Base-by-base conservation (phyloP, 2,797 vertebrate genomes). In the Hydrolagus colliei region DNA sequence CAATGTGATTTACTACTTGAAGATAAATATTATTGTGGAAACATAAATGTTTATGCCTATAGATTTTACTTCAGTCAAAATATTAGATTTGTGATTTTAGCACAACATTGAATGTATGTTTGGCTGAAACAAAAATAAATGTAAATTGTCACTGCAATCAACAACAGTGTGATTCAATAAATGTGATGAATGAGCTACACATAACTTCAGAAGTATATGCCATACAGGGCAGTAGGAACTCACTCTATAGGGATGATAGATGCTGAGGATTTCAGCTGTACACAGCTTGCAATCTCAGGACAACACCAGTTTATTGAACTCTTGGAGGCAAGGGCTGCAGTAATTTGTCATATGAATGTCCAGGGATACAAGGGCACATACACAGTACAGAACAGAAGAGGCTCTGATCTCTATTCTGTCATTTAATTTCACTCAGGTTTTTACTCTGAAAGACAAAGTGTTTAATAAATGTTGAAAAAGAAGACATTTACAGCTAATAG, bases 81-180 rank as follows among this genome's bases (percentile, higher is more conserved):
- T 13, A 82, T 67, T 67, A 59, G 41, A 32, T 35, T 82, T 82
- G 8, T 20, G 65, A 84, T 20, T 52, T 84, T 20, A 52, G 10
- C 6, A 27, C 13, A 68, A 13, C 32, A 27, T 35, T 68, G 65
- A 16, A 14, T 90, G 90, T 90, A 91, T 88, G 90, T 87, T 86
- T 87, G 90, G 91, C 86, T 89, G 92, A 95, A 96, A 95, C 94
- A 94, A 95, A 94, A 71, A 67, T 12, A 67, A 52, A 52, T 52
- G 93, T 88, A 88, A 93, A 94, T 94, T 95, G 94, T 94, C 94
- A 93, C 95, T 94, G 88, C 94, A 95, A 96, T 95, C 93, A 90
- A 89, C 92, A 91, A 88, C 89, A 93, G 94, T 94, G 95, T 93
- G 94, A 96, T 96, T 96, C 95, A 96, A 95, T 92, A 93, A 93